A percentile compares a stretch with the other conserved stretches of the same genome.
These are phyloP conservation scores for Diglossa cyanea DNA, from an alignment of 2,797 vertebrate species.

Conservation along the genomic window DNA sequence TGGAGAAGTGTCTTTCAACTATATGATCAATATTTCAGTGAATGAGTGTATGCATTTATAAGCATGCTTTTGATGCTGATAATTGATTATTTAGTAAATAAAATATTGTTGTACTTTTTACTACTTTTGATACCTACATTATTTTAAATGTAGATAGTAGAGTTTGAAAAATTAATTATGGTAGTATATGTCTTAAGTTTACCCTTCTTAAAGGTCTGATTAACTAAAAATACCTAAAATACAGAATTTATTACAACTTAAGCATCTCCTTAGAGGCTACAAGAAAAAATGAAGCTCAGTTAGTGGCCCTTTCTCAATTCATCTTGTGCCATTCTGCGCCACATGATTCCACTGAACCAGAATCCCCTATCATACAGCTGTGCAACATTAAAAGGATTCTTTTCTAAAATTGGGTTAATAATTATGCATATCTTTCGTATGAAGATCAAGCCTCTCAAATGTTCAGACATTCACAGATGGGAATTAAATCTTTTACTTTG, in stretches of 20 bases:
- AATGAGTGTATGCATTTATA: not conserved
- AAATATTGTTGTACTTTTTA: not conserved
- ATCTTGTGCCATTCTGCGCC: not conserved
- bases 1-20: not conserved
- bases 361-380: not conserved
- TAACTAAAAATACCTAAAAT: not conserved
- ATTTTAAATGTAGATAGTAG: not conserved
- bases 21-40: not conserved
- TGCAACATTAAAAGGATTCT: conserved; percentile 10
- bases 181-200: not conserved
- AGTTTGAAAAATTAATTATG: not conserved
- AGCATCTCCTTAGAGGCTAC: not conserved
- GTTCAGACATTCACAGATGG: not conserved
- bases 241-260: not conserved
- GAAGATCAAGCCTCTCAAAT: conserved; percentile 13
- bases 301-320: not conserved
- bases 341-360: not conserved
- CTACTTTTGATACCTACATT: not conserved
- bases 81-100: not conserved
- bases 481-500: not conserved
- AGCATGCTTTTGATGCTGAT: not conserved
- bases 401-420: not conserved
- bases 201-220: not conserved
- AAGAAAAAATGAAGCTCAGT: not conserved
- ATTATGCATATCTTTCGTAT: not conserved